Evolutionary conservation across 2,888 invertebrate genomes (phyloP), one percentile per base, ranked within the genome.

Genomic region (Nemoura dubitans): DNA sequence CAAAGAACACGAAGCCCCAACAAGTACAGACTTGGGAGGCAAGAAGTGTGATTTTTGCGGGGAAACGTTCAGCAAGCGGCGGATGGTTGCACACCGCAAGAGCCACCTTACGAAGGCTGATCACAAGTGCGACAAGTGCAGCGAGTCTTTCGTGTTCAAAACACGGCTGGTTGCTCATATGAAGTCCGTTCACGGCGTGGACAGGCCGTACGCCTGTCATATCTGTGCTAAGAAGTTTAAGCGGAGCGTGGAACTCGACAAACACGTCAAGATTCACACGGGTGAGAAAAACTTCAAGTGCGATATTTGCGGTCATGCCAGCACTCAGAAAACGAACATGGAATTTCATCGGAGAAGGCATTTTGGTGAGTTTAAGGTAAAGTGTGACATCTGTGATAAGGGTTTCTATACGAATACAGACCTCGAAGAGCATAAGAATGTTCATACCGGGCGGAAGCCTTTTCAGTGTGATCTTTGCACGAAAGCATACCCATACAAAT

Each of bases 381-480:
- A 93, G 85, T 94, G 94, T 87, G 93, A 93, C 86, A 88, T 93
- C 85, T 94, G 94, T 80, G 93, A 93, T 3, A 92, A 93, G 87
- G 91, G 93, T 5, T 94, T 93, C 88, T 93, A 93, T 78, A 89
- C 89, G 26, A 89, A 89, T 80, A 89, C 88, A 87, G 87, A 89
- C 21, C 87, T 90, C 29, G 86, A 89, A 25, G 89, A 89, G 77
- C 90, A 90, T 85, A 87, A 88, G 83, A 83, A 89, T 25, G 85
- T 86, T 76, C 89, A 89, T 86, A 85, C 77, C 1, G 88, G 88
- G 2, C 28, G 86, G 7, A 87, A 87, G 78, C 89, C 87, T 28
- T 90, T 89, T 85, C 87, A 88, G 2, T 91, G 91, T 87, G 90
- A 90, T 30, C 81, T 91, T 7, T 91, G 91, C 87, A 89, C 89